A percentile compares a stretch with the other conserved stretches of the same genome.
phyloP scores from a whole-genome alignment of 1,140 invertebrate species.

The Drosophila seguyi region DNA sequence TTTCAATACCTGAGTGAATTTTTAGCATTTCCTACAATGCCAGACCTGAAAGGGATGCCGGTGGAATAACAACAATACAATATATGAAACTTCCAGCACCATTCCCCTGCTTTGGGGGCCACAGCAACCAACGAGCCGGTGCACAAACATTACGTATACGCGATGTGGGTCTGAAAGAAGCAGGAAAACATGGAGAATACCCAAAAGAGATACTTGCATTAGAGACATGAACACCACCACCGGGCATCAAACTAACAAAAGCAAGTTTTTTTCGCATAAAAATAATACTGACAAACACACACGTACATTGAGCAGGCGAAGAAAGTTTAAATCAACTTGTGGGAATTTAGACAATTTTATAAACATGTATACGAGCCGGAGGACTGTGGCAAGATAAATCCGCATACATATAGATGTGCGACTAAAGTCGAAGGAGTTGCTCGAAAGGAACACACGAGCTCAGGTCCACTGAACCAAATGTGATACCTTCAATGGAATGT shows the following conservation, averaged over 20 bases:
- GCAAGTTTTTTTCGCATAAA: slow-evolving; percentile 32
- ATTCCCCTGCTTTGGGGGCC: slow-evolving; percentile 8
- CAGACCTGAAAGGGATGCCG: slow-evolving; percentile 40
- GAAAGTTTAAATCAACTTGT: slow-evolving; percentile 83
- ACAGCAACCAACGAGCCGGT: slow-evolving; percentile 61
- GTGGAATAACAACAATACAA: slow-evolving; percentile 47
- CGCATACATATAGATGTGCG: slow-evolving; percentile 29
- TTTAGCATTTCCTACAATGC: slow-evolving; percentile 70
- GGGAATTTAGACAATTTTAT: slow-evolving; percentile 83
- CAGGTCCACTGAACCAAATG: slow-evolving; percentile 2
- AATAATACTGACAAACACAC: slow-evolving; percentile 19
- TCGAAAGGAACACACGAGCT: slow-evolving; percentile 26
- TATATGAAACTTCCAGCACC: slow-evolving; percentile 49
- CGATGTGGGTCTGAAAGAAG: slow-evolving; percentile 58
- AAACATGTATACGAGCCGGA: slow-evolving; percentile 60
- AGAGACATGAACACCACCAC: slow-evolving; percentile 44
- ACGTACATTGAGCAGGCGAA: slow-evolving; percentile 26
- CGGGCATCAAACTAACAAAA: slow-evolving; percentile 55
- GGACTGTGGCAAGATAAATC: slow-evolving; percentile 33
- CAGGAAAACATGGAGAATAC: slow-evolving; percentile 20
- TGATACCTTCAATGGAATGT: no score
- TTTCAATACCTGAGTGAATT: slow-evolving; percentile 80
- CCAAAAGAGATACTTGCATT: slow-evolving; percentile 40
- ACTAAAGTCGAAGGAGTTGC: slow-evolving; percentile 3
- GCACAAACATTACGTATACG: slow-evolving; percentile 74